Evolutionary conservation across 1,140 invertebrate genomes (phyloP), one percentile per base, ranked within the genome.

Genomic region (Drosophila kohkoa): DNA sequence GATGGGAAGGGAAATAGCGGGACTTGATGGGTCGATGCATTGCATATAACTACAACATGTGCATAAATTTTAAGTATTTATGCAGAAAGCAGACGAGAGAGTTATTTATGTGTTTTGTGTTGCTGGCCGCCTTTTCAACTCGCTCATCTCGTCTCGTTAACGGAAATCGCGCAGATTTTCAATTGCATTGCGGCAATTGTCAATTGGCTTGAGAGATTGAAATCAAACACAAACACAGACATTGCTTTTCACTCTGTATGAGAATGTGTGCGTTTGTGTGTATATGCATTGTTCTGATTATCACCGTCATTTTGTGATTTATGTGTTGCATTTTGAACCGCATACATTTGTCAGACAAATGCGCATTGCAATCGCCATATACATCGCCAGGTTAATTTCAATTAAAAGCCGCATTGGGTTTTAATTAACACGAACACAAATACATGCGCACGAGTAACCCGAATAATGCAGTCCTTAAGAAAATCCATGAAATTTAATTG

Each of bases 181-280:
- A 82, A 87, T 82, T 79, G 82, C 78, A 82, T 79, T 86, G 83
- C 80, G 51, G 71, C 77, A 86, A 86, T 87, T 88, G 79, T 79
- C 82, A 71, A 88, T 82, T 88, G 82, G 83, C 82, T 82, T 82
- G 72, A 86, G 76, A 82, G 83, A 87, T 87, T 87, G 76, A 82
- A 82, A 82, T 82, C 64, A n/a, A 52, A 59, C 11, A 57, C 15
- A 62, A n/a, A 16, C 48, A 65, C 30, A 38, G 3, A 46, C 20
- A 38, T 51, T 62, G 1, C 20, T 8, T 28, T 3, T 59, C 28
- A 15, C 13, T 20, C 5, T 7, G 20, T 25, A 25, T 25, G 20
- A 25, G 20, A 25, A 25, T 25, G 20, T 25, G 20, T 72, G 45
- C 13, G 7, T 49, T 5, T 64, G 35, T 52, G n/a, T 51, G 55